phyloP scores from a whole-genome alignment of 2,888 invertebrate genomes.

The Phalera bucephala region DNA sequence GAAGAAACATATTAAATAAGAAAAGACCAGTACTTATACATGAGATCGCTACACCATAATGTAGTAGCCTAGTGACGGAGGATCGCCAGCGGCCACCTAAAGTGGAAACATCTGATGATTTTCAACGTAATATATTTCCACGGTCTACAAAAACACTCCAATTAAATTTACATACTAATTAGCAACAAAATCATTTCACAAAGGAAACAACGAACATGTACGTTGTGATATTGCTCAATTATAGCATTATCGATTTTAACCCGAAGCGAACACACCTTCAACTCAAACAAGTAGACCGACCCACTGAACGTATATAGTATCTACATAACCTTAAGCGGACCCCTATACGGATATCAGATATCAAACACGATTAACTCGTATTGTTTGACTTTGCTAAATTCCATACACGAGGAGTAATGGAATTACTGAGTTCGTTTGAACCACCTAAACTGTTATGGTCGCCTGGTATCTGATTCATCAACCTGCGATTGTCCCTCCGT shows the following conservation, averaged over 20 bases:
- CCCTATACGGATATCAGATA: constrained; percentile 8
- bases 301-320: constrained; percentile 3
- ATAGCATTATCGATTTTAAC: constrained; percentile 8
- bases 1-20: too few species aligned
- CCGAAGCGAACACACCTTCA: background rate
- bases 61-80: constrained; percentile 41
- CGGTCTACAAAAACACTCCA: constrained; percentile 2
- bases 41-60: too few species aligned
- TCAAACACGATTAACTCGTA: constrained; percentile 19
- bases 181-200: too few species aligned
- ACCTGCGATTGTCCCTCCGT: constrained; percentile 6
- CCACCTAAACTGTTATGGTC: constrained; percentile 11
- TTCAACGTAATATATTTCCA: constrained; percentile 11
- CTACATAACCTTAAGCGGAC: constrained; percentile 6
- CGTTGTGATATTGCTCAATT: constrained; percentile 2
- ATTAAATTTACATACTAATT: too few species aligned
- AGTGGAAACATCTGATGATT: constrained; percentile 53
- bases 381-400: constrained; percentile 16
- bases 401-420: constrained; percentile 32
- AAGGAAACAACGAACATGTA: background rate
- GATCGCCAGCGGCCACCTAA: constrained; percentile 48
- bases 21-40: too few species aligned
- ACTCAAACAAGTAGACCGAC: constrained; percentile 5
- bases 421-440: constrained; percentile 34
- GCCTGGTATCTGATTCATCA: constrained; percentile 15